Conservation (phyloP, 2,888 invertebrate species). For the Tenthredo scrophulariae region DNA sequence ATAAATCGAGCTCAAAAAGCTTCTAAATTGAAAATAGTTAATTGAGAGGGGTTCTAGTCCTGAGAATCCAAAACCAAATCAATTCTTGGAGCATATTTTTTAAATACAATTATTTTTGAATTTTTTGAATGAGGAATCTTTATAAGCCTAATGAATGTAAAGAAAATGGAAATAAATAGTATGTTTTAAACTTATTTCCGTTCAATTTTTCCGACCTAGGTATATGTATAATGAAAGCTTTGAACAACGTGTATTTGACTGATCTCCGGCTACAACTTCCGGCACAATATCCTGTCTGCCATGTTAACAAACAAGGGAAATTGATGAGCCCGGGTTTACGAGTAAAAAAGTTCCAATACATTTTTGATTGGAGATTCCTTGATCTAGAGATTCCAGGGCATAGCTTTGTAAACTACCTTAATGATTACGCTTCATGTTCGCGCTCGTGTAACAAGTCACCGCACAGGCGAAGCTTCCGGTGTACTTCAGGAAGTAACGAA, state of each 20-base stretch:
- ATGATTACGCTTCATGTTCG: neutral
- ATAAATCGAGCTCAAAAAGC: neutral
- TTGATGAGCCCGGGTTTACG: neutral
- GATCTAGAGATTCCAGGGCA: neutral
- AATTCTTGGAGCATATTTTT: neutral
- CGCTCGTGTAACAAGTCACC: neutral
- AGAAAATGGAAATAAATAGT: neutral
- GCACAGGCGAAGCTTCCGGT: neutral
- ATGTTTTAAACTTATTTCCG: neutral
- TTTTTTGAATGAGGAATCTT: neutral
- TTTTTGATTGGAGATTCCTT: neutral
- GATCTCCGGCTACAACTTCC: neutral
- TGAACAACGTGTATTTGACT: neutral
- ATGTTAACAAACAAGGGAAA: conserved; percentile 6
- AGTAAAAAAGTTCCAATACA: neutral
- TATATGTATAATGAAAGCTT: neutral
- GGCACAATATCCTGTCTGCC: neutral
- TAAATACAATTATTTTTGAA: neutral
- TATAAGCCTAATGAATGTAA: neutral
- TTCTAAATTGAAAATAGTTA: neutral
- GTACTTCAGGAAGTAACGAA: neutral
- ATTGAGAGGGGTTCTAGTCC: neutral
- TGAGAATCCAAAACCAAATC: neutral
- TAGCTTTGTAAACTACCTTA: conserved; percentile 4
- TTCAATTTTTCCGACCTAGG: neutral